Conservation (phyloP, 2,797 vertebrate genomes). For the Myotis vivesi region DNA sequence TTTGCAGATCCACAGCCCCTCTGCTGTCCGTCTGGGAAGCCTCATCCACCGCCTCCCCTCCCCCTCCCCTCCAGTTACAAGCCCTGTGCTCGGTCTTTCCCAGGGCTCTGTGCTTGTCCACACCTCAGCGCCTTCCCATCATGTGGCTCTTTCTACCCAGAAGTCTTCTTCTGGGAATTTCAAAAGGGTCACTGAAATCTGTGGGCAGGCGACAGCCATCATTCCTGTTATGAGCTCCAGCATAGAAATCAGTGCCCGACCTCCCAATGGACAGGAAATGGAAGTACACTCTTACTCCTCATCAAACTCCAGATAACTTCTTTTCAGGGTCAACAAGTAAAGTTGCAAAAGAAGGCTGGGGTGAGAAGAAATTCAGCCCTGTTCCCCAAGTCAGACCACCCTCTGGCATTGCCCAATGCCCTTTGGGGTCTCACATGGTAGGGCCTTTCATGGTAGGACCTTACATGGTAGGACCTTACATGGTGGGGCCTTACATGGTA, state of each 20-base stretch:
- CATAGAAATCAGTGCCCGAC: neutral
- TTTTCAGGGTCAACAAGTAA: conserved; percentile 9
- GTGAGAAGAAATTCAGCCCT: neutral
- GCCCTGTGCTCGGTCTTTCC: neutral
- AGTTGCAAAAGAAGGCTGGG: neutral
- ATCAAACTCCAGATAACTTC: neutral
- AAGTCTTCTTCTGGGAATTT: conserved; percentile 26
- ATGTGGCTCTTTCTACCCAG: neutral
- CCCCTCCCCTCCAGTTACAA: neutral
- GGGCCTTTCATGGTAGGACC: neutral
- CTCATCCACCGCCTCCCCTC: neutral
- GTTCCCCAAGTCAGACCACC: neutral
- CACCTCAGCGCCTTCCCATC: neutral
- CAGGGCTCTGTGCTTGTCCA: neutral
- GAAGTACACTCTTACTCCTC: neutral
- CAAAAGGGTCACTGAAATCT: neutral
- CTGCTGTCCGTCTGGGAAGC: neutral
- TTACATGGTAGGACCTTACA: fast-evolving
- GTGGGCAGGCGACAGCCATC: neutral
- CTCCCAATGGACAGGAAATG: neutral
- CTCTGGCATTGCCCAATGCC: neutral
- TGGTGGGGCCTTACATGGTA: neutral
- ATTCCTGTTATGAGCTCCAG: neutral
- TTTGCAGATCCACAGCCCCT: neutral
- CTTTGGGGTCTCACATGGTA: fast-evolving